Percentiles rank a stretch among this genome's conserved stretches.
phyloP scores from a whole-genome alignment of 2,888 invertebrate species.

The Phalera bucephala region DNA sequence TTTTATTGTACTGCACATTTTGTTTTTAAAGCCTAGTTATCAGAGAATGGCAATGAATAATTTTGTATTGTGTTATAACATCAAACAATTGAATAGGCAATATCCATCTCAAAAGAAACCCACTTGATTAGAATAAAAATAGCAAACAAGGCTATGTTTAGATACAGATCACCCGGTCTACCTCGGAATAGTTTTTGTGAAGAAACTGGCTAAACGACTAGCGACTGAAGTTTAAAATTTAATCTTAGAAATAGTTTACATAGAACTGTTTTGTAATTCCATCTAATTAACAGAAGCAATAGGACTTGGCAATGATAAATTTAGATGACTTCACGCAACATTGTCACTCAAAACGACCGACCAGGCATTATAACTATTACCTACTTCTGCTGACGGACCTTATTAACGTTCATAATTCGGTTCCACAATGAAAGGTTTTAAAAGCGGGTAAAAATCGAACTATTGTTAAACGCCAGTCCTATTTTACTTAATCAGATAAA shows the following conservation, averaged over 20 bases:
- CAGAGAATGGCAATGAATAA: neutral
- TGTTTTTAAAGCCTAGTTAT: neutral
- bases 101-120: neutral
- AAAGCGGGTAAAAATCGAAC: neutral
- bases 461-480: neutral
- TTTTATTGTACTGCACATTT: constrained; percentile 1
- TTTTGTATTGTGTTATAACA: neutral
- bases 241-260: too few relatives aligned
- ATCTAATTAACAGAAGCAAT: constrained; percentile 38
- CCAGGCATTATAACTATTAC: too few relatives aligned
- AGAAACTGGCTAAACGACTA: too few relatives aligned
- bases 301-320: constrained; percentile 29
- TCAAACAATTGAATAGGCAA: neutral
- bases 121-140: constrained; percentile 2
- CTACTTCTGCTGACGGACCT: too few relatives aligned
- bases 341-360: constrained; percentile 11
- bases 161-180: too few relatives aligned
- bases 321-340: constrained; percentile 10
- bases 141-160: constrained; percentile 13
- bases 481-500: neutral
- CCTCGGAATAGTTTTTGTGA: too few relatives aligned
- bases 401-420: neutral
- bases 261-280: too few relatives aligned
- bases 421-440: neutral
- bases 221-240: too few relatives aligned